Base-by-base conservation (phyloP, 2,797 vertebrate genomes). In the Manis crassicaudata region DNA sequence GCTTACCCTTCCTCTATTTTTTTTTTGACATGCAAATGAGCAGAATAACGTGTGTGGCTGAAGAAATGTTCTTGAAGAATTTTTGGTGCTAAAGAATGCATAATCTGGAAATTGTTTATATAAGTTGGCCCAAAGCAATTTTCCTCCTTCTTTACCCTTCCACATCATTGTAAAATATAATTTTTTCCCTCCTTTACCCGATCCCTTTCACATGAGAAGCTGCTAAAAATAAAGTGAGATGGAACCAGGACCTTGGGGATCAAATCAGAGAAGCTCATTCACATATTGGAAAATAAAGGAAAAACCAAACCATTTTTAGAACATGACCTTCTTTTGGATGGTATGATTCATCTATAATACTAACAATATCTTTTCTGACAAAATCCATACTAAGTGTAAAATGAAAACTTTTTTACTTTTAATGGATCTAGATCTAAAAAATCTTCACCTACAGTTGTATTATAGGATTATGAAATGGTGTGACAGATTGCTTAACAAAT, bases 1-100 rank as follows among this genome's bases (percentile, higher is more conserved):
- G 87, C 56, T 81, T 94, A 83, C 7, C 13, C n/a, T 94, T 86
- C 32, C 68, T 96, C 35, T 88, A 27, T 46, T 84, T 95, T 82
- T 90, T 60, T 60, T 83, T 96, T 94, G 21, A 75, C 58, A 21
- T 50, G 43, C 27, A 95, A 72, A 75, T 76, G 7, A 67, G 13
- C 35, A 88, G 13, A 93, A 87, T 67, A 91, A 67, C 9, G 1
- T 60, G 21, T 54, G 25, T 75, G 50, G 21, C 14, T 91, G 35
- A 95, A 88, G 32, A 1, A 67, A 89, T 76, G 77, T 94, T 90
- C 52, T 75, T 65, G 18, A 94, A 60, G 21, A 62, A 21, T 75
- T 68, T 94, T 91, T 90, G 65, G 46, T 91, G 76, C 68, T 32
- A 54, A 85, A 65, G 40, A 12, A 63, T 56, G 29, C 88, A 25